A percentile compares a stretch with the other conserved stretches of the same genome.
Evolutionary conservation across 2,797 vertebrate species (phyloP).

Genomic region (Coregonus sp.): DNA sequence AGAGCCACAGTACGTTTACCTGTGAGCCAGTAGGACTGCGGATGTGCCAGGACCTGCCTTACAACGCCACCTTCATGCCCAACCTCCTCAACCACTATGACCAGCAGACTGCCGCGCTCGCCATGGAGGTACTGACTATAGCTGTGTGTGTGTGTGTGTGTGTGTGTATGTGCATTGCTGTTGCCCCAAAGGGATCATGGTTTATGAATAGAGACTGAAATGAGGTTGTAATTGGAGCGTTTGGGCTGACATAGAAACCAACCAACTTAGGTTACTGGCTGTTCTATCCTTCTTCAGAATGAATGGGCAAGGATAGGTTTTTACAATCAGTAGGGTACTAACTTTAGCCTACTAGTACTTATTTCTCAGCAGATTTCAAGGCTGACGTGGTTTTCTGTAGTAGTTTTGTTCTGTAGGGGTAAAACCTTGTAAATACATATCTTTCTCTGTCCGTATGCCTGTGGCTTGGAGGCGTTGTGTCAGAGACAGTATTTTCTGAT

Average conservation of each 20-base stretch:
- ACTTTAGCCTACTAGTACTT: background rate
- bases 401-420: too few relatives aligned
- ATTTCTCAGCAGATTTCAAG: background rate
- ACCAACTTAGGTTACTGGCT: background rate
- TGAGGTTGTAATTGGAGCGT: background rate
- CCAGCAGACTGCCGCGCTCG: slow-evolving; percentile 93
- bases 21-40: slow-evolving; percentile 94
- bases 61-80: slow-evolving; percentile 98
- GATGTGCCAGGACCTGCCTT: slow-evolving; percentile 98
- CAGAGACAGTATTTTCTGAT: too few relatives aligned
- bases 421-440: too few relatives aligned
- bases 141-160: slow-evolving; percentile 24
- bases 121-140: slow-evolving; percentile 88
- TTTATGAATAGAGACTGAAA: background rate
- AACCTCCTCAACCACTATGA: slow-evolving; percentile 98
- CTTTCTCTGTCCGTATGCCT: too few relatives aligned
- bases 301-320: background rate
- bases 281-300: background rate
- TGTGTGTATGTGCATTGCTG: background rate
- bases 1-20: slow-evolving; percentile 91
- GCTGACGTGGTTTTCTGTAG: background rate
- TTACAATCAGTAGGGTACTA: background rate
- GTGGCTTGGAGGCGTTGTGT: too few relatives aligned
- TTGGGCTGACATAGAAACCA: background rate
- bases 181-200: background rate